These are phyloP conservation scores for Philopedon plagiatum DNA, from an alignment of 2,888 invertebrate genomes.

Conservation along the genomic window DNA sequence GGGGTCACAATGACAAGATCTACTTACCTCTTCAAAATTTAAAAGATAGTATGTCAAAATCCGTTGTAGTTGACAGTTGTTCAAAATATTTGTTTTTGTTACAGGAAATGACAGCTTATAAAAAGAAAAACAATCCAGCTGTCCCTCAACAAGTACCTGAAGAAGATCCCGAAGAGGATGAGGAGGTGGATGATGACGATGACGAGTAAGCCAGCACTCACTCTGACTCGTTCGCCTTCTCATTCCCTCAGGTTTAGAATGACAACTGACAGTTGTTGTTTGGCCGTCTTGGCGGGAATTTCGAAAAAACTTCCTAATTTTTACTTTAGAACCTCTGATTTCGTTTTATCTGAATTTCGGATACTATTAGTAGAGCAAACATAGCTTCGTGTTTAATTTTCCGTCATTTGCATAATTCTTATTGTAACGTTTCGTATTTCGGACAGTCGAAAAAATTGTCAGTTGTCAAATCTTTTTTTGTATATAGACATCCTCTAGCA, in stretches of 20 bases:
- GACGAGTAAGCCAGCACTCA: slow-evolving; percentile 66
- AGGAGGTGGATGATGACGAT: slow-evolving; percentile 76
- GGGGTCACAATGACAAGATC: no score
- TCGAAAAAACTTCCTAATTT: background rate
- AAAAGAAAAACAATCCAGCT: slow-evolving; percentile 76
- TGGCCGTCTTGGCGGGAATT: background rate
- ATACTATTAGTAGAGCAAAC: no score
- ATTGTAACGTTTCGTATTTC: background rate
- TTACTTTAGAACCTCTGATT: background rate
- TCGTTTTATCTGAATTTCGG: no score
- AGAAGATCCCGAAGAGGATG: slow-evolving; percentile 76
- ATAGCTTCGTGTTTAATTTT: background rate
- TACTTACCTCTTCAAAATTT: no score
- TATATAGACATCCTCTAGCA: slow-evolving; percentile 49
- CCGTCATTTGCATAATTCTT: background rate
- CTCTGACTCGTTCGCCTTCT: slow-evolving; percentile 61
- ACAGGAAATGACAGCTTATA: slow-evolving; percentile 90
- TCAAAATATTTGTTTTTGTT: slow-evolving; percentile 55
- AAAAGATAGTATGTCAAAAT: no score
- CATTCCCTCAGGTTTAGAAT: slow-evolving; percentile 63
- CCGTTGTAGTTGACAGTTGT: no score
- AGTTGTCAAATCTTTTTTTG: slow-evolving; percentile 37
- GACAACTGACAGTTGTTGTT: slow-evolving; percentile 5
- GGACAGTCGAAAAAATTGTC: slow-evolving; percentile 7
- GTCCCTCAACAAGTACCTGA: slow-evolving; percentile 69